Percentiles rank a stretch among this genome's conserved stretches.
These are phyloP conservation scores for Calephelis virginiensis DNA, from an alignment of 1,140 invertebrate genomes.

Conservation along the genomic window DNA sequence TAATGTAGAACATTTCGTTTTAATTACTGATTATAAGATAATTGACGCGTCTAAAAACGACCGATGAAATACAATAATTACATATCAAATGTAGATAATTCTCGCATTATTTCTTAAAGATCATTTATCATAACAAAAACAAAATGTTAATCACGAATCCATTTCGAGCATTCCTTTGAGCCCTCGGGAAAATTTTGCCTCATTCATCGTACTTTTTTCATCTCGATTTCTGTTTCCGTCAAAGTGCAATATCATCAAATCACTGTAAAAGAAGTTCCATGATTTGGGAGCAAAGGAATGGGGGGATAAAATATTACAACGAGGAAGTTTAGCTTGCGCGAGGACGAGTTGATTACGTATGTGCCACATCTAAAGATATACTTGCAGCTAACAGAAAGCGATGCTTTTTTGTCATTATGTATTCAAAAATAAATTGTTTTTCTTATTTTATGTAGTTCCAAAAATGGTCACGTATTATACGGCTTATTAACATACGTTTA, in stretches of 20 bases:
- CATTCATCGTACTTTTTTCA: constrained; percentile 59
- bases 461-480: no score
- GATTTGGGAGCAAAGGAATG: constrained; percentile 52
- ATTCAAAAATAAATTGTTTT: no score
- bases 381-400: not conserved
- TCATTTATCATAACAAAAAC: not conserved
- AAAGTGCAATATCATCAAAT: constrained; percentile 78
- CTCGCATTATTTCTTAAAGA: not conserved
- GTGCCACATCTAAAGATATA: constrained; percentile 29
- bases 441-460: no score
- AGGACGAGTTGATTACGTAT: constrained; percentile 43
- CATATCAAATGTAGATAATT: no score
- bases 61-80: no score
- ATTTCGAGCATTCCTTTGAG: constrained; percentile 7
- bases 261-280: constrained; percentile 73
- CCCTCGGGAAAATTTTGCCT: constrained; percentile 46
- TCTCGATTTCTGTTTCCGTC: constrained; percentile 54
- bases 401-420: no score
- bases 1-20: no score
- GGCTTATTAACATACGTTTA: no score
- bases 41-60: no score
- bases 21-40: no score
- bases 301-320: constrained; percentile 73
- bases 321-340: constrained; percentile 54
- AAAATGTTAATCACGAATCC: constrained; percentile 2